Base-by-base conservation (phyloP, 2,113 vertebrate genomes). In the Pluvianellus socialis region DNA sequence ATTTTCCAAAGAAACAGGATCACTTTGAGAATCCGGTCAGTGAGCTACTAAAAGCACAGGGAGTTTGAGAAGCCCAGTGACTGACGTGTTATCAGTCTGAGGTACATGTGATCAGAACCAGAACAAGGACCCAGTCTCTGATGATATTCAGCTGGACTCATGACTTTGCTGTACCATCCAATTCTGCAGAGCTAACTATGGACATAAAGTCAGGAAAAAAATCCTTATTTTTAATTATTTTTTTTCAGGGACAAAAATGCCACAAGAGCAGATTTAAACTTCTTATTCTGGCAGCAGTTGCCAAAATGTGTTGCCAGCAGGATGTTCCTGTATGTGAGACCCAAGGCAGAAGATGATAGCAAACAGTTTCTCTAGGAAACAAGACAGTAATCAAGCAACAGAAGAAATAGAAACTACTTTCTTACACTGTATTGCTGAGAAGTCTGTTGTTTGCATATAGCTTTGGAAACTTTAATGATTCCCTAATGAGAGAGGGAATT, bases 1-100 rank as follows among this genome's bases (percentile, higher is more conserved):
- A 4, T 82, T 95, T 97, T 94, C 89, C 75, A 94, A 84, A 72
- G 93, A 81, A 81, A 6, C 20, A 66, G 33, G 40, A 59, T 35
- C 30, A 20, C 28, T 79, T 88, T 63, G 50, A 83, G 49, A 65
- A 50, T 1, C 20, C 1, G 0, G 22, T 66, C 44, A 47, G 40
- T 4, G 4, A 83, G 21, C 7, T 87, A 26, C 26, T 53, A 63
- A 79, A 82, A 79, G 3, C 18, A 44, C 83, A 63, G 15, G 14
- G 28, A 35, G 13, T 63, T 71, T 68, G 33, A 63, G 49, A 52
- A 85, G 32, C 13, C 42, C 42, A 35, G 17, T 71, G 35, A 32
- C n/a, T 1, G 2, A 55, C 15, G 8, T 35, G 7, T n/a, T 56
- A 52, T 8, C 16, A 14, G 12, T 52, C 7, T 50, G 42, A 59